Evolutionary conservation across 2,888 invertebrate species (phyloP).

Genomic region (Plebejus argus): DNA sequence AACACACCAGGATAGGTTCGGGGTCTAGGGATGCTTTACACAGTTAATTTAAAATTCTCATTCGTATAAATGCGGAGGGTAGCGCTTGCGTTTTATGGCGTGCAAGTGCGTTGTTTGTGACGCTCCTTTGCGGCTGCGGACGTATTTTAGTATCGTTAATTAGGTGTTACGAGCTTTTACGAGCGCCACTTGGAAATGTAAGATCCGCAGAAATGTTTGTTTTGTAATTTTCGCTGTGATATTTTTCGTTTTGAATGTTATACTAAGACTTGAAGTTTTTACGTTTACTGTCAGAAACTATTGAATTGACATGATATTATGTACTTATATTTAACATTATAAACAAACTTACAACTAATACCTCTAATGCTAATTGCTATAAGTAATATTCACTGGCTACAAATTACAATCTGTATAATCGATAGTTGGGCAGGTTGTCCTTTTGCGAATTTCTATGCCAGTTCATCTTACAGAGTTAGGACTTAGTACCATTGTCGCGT

Average conservation of each 20-base stretch:
- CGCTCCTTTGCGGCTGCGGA: slow-evolving; percentile 70
- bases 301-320: no score
- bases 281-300: not conserved
- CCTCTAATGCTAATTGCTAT: no score
- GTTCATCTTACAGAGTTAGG: no score
- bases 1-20: slow-evolving; percentile 47
- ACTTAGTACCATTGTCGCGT: no score
- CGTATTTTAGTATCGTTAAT: slow-evolving; percentile 81
- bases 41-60: slow-evolving; percentile 81
- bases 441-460: no score
- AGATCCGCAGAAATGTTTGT: slow-evolving; percentile 9
- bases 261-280: not conserved
- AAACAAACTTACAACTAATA: no score
- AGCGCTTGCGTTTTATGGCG: slow-evolving; percentile 79
- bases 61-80: slow-evolving; percentile 79
- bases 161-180: slow-evolving; percentile 71
- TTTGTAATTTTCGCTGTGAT: not conserved
- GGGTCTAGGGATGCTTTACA: slow-evolving; percentile 67
- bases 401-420: no score
- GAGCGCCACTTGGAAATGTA: slow-evolving; percentile 42
- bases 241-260: not conserved
- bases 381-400: no score
- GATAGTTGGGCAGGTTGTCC: no score
- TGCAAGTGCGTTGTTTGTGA: slow-evolving; percentile 74
- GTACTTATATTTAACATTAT: no score